A percentile compares a stretch with the other conserved stretches of the same genome.
Evolutionary conservation across 2,888 invertebrate genomes (phyloP).

Genomic region (Crioceris asparagi): DNA sequence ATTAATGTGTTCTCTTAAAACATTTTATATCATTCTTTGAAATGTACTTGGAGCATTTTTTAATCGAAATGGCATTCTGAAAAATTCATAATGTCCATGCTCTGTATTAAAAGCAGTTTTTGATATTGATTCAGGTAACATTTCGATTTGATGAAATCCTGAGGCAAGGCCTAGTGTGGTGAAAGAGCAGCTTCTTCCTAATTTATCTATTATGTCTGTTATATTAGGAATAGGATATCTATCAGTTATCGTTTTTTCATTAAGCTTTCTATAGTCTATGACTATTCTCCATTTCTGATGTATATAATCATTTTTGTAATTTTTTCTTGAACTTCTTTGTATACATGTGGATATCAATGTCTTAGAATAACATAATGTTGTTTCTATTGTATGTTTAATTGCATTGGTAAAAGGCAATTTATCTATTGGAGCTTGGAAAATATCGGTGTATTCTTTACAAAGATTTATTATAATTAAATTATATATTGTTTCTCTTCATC

Average conservation of each 20-base stretch:
- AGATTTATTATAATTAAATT: no score
- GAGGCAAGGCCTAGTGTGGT: constrained; percentile 28
- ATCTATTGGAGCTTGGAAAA: no score
- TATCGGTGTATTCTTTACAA: no score
- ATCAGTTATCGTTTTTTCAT: constrained; percentile 29
- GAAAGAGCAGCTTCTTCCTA: constrained; percentile 17
- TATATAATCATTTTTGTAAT: no score
- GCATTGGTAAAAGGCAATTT: no score
- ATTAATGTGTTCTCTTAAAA: constrained; percentile 4
- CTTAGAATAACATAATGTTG: no score
- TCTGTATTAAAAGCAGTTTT: constrained; percentile 13
- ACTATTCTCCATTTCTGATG: constrained; percentile 30
- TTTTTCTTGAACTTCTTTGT: no score
- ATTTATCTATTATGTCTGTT: constrained; percentile 4
- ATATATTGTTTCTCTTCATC: no score
- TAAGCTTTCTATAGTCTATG: constrained; percentile 31
- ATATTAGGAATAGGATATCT: constrained; percentile 25
- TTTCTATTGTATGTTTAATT: no score
- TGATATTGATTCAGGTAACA: constrained; percentile 10
- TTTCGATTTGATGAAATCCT: constrained; percentile 29
- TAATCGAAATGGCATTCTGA: constrained; percentile 12
- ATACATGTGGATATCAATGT: no score
- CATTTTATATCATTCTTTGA: constrained; percentile 11
- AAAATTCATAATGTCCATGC: constrained; percentile 6
- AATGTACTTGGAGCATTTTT: constrained; percentile 19